These are phyloP conservation scores for Drosophila oshimai DNA, from an alignment of 1,140 invertebrate species.

Conservation along the genomic window DNA sequence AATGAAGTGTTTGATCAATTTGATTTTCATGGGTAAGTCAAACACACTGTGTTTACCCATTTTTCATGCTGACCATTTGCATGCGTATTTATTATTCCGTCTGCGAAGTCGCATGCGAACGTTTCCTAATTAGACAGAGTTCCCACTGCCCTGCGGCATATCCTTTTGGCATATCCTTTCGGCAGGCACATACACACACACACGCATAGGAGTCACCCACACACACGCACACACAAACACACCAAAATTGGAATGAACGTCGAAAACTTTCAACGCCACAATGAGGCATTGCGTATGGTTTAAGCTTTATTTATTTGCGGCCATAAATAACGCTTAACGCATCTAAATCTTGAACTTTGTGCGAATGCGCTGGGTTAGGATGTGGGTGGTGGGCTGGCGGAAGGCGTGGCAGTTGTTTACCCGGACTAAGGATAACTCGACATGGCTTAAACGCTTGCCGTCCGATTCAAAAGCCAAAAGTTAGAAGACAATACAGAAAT, in stretches of 20 bases:
- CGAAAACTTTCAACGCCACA: conserved; percentile 79
- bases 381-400: background rate
- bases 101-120: background rate
- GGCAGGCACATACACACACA: background rate
- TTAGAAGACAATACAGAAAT: conserved; percentile 73
- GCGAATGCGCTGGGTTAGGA: conserved; percentile 59
- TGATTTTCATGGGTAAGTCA: background rate
- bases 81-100: conserved; percentile 10
- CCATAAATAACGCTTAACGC: conserved; percentile 81
- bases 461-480: conserved; percentile 66
- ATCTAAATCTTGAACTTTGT: conserved; percentile 81
- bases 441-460: conserved; percentile 61
- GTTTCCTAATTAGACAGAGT: conserved; percentile 38
- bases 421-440: conserved; percentile 67
- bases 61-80: background rate
- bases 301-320: conserved; percentile 80
- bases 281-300: conserved; percentile 81
- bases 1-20: background rate
- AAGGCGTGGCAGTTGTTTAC: conserved; percentile 55
- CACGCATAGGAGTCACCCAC: background rate
- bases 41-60: background rate
- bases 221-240: background rate
- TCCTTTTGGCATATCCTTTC: conserved; percentile 28
- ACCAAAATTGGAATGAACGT: conserved; percentile 72
- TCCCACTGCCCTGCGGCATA: conserved; percentile 7